phyloP scores from a whole-genome alignment of 2,888 invertebrate species.

The Aquatica leii region DNA sequence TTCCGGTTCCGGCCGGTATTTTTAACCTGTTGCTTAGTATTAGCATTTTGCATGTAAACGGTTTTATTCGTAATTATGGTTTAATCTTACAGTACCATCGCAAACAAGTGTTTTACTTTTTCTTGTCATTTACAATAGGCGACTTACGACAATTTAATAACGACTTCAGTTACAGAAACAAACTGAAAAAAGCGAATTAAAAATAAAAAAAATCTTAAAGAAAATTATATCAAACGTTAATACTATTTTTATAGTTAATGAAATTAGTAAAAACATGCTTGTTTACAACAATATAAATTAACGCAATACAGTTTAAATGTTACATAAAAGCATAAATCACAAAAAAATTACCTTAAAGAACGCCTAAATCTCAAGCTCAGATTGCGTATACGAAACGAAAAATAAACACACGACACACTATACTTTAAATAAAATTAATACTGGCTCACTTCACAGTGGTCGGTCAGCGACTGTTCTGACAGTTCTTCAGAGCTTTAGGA shows the following conservation, averaged over 20 bases:
- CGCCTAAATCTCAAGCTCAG: slow-evolving; percentile 5
- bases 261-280: too few species aligned
- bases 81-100: slow-evolving; percentile 1
- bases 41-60: slow-evolving; percentile 28
- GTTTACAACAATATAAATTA: too few species aligned
- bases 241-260: too few species aligned
- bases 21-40: slow-evolving; percentile 23
- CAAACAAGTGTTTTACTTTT: background rate
- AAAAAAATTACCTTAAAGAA: slow-evolving; percentile 4
- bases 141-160: too few species aligned
- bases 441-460: slow-evolving; percentile 45
- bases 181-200: too few species aligned
- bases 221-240: too few species aligned
- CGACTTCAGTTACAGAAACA: too few species aligned
- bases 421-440: slow-evolving; percentile 26
- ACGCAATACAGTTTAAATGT: too few species aligned
- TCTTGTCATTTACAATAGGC: too few species aligned
- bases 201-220: too few species aligned
- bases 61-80: slow-evolving; percentile 17
- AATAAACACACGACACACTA: slow-evolving; percentile 43
- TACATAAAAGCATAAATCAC: too few species aligned
- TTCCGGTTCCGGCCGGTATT: slow-evolving; percentile 47
- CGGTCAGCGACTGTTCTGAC: slow-evolving; percentile 49
- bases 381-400: slow-evolving; percentile 6
- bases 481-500: slow-evolving; percentile 46